Conservation (phyloP, 2,888 invertebrate species). For the Pasiphila rectangulata region DNA sequence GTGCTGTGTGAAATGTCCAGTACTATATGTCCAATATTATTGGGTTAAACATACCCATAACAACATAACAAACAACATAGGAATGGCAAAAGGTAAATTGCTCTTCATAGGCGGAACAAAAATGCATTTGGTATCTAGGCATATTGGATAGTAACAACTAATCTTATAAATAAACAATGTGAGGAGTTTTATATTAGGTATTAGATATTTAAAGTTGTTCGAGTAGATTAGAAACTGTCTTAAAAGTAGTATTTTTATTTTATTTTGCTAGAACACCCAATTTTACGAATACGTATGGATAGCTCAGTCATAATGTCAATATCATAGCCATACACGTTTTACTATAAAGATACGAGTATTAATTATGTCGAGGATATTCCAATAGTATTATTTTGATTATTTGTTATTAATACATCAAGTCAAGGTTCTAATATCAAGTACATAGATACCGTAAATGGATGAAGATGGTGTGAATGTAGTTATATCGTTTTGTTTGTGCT, state of each 20-base stretch:
- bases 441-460: no score
- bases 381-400: conserved; percentile 3
- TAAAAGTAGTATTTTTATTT: conserved; percentile 14
- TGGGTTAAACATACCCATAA: neutral
- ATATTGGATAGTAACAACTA: conserved; percentile 2
- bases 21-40: no score
- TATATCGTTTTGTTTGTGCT: no score
- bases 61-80: conserved; percentile 19
- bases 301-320: conserved; percentile 10
- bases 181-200: neutral
- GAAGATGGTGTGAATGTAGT: no score
- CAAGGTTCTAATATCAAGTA: no score
- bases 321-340: conserved; percentile 17
- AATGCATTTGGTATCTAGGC: conserved; percentile 18
- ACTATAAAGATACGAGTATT: no score
- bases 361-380: conserved; percentile 11
- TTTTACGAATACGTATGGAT: conserved; percentile 15
- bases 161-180: conserved; percentile 1
- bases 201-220: conserved; percentile 1
- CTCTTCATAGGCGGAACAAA: conserved; percentile 30
- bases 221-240: conserved; percentile 11
- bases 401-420: neutral
- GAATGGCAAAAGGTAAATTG: conserved; percentile 25
- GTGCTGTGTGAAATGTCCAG: no score
- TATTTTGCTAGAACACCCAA: conserved; percentile 19